Evolutionary conservation across 2,888 invertebrate genomes (phyloP).

Genomic region (Drosophila birchii): DNA sequence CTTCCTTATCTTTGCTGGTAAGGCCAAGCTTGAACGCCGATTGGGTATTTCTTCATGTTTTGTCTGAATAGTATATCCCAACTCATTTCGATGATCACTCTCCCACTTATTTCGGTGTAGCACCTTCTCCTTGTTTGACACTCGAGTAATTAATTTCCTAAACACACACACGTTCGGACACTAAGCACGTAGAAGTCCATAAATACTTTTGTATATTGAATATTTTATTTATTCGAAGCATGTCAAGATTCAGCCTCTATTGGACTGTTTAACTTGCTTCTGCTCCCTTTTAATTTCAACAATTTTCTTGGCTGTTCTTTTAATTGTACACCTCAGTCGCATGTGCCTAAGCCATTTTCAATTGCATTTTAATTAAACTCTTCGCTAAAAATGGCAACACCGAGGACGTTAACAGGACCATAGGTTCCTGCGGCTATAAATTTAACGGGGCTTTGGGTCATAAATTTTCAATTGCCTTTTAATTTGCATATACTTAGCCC

Average conservation of each 20-base stretch:
- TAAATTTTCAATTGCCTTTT: slow-evolving; percentile 79
- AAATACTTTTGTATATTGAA: slow-evolving; percentile 69
- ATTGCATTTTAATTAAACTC: slow-evolving; percentile 57
- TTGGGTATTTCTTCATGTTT: slow-evolving; percentile 46
- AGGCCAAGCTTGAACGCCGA: background rate
- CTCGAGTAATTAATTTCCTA: slow-evolving; percentile 75
- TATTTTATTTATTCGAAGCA: slow-evolving; percentile 70
- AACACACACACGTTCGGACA: slow-evolving; percentile 40
- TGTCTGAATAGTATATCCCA: slow-evolving; percentile 3
- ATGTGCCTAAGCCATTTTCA: slow-evolving; percentile 71
- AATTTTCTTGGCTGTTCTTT: slow-evolving; percentile 7
- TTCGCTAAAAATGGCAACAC: background rate
- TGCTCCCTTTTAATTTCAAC: background rate
- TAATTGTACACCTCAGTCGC: slow-evolving; percentile 50
- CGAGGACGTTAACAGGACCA: slow-evolving; percentile 11
- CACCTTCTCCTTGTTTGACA: slow-evolving; percentile 37
- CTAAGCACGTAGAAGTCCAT: slow-evolving; percentile 37
- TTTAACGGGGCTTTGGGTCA: slow-evolving; percentile 64
- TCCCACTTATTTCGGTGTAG: background rate
- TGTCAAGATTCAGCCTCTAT: slow-evolving; percentile 62
- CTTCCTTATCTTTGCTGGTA: slow-evolving; percentile 3
- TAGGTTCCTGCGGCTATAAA: slow-evolving; percentile 58
- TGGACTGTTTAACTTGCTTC: background rate
- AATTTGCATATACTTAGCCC: slow-evolving; percentile 73
- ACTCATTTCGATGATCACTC: background rate